Percentiles rank a stretch among this genome's conserved stretches.
Conservation (phyloP, 2,888 invertebrate species). For the Gisinianus flammeolus region DNA sequence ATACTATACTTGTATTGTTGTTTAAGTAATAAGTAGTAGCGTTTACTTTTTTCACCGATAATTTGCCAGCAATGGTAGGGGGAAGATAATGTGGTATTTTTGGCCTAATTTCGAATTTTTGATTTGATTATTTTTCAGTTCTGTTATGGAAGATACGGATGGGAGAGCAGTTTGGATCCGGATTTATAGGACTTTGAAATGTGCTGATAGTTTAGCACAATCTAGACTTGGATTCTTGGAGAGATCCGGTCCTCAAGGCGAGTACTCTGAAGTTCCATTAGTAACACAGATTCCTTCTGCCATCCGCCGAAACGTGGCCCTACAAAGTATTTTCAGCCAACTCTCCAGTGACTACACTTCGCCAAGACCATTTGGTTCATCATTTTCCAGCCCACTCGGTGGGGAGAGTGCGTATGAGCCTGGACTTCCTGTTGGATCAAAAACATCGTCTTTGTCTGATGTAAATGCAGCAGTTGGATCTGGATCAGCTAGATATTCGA, state of each 20-base stretch:
- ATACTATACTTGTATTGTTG: too few relatives aligned
- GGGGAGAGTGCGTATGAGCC: constrained; percentile 34
- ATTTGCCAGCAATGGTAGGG: too few relatives aligned
- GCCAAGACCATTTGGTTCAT: background rate
- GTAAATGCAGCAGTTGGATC: background rate
- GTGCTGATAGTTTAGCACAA: constrained; percentile 42
- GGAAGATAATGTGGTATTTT: too few relatives aligned
- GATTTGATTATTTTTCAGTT: constrained; percentile 23
- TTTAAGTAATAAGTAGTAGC: background rate
- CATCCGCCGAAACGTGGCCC: constrained; percentile 52
- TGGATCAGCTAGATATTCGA: too few relatives aligned
- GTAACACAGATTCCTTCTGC: background rate
- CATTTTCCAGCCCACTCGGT: constrained; percentile 25
- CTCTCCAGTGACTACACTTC: background rate
- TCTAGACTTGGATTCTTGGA: constrained; percentile 42
- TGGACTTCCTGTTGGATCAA: constrained; percentile 34
- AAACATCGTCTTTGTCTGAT: constrained; percentile 23
- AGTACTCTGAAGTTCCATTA: constrained; percentile 38
- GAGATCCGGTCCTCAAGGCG: constrained; percentile 37
- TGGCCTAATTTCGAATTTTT: too few relatives aligned
- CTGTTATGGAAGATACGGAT: constrained; percentile 35
- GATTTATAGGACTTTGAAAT: constrained; percentile 44
- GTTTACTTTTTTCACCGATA: too few relatives aligned
- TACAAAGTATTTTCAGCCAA: constrained; percentile 54
- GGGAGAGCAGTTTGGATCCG: constrained; percentile 38